These are phyloP conservation scores for Bucorvus abyssinicus DNA, from an alignment of 2,797 vertebrate genomes.

Conservation along the genomic window DNA sequence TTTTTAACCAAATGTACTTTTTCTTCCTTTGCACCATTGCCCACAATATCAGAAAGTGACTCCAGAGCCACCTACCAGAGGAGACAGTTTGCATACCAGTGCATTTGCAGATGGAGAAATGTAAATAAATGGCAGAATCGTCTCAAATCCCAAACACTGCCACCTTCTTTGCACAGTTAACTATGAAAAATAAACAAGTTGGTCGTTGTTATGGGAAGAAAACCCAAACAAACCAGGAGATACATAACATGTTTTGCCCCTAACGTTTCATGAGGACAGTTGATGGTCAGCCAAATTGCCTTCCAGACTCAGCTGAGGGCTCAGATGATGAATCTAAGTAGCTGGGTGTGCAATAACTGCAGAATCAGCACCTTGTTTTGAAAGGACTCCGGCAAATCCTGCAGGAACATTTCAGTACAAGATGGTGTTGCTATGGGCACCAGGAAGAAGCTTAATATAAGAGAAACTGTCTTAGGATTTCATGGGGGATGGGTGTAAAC, in stretches of 20 bases:
- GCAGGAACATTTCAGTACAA: constrained; percentile 64
- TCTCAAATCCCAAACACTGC: neutral
- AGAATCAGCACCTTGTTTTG: constrained; percentile 69
- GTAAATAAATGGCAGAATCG: neutral
- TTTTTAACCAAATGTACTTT: neutral
- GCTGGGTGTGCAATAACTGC: constrained; percentile 53
- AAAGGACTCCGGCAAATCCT: constrained; percentile 62
- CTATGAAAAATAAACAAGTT: neutral
- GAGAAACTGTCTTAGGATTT: constrained; percentile 50
- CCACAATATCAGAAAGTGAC: neutral
- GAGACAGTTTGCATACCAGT: neutral
- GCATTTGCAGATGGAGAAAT: neutral
- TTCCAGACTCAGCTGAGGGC: neutral
- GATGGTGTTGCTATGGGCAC: constrained; percentile 73
- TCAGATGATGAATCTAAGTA: constrained; percentile 34
- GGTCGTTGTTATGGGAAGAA: constrained; percentile 6
- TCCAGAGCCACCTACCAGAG: neutral
- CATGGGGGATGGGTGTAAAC: constrained; percentile 50
- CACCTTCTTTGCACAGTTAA: neutral
- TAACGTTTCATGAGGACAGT: neutral
- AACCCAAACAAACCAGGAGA: neutral
- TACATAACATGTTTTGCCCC: neutral
- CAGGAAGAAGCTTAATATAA: constrained; percentile 52
- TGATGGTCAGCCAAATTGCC: neutral
- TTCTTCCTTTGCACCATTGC: neutral